Conservation (phyloP, 2,888 invertebrate species). For the Aromia moschata region DNA sequence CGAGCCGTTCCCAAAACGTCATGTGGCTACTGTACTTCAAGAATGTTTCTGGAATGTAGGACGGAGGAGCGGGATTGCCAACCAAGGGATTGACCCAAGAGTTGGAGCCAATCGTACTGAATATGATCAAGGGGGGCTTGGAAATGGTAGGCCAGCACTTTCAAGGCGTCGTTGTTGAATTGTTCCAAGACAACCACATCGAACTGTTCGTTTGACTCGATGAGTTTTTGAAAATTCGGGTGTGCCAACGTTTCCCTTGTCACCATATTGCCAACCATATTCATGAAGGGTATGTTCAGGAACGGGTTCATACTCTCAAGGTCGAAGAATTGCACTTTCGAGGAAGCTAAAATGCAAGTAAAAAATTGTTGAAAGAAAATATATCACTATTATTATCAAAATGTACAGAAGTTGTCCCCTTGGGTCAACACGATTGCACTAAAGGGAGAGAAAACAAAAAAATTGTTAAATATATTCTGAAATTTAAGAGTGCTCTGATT, state of each 20-base stretch:
- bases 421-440: too few relatives aligned
- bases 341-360: too few relatives aligned
- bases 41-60: conserved; percentile 43
- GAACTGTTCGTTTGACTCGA: conserved; percentile 55
- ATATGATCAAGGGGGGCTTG: conserved; percentile 56
- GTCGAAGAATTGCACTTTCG: too few relatives aligned
- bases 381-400: too few relatives aligned
- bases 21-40: conserved; percentile 59
- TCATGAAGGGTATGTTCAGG: conserved; percentile 18
- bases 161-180: conserved; percentile 64
- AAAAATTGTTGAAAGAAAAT: too few relatives aligned
- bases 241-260: conserved; percentile 43
- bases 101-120: conserved; percentile 62
- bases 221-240: conserved; percentile 47
- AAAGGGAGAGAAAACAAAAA: too few relatives aligned
- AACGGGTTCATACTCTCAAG: not conserved
- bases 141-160: conserved; percentile 58
- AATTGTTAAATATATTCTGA: too few relatives aligned
- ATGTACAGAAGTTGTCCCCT: too few relatives aligned
- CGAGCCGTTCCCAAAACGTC: conserved; percentile 66
- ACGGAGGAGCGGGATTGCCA: conserved; percentile 18
- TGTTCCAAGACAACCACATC: conserved; percentile 63
- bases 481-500: too few relatives aligned
- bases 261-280: conserved; percentile 22
- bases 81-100: conserved; percentile 54